Evolutionary conservation across 1,140 invertebrate genomes (phyloP), one percentile per base, ranked within the genome.

Genomic region (Plectus sambesii): DNA sequence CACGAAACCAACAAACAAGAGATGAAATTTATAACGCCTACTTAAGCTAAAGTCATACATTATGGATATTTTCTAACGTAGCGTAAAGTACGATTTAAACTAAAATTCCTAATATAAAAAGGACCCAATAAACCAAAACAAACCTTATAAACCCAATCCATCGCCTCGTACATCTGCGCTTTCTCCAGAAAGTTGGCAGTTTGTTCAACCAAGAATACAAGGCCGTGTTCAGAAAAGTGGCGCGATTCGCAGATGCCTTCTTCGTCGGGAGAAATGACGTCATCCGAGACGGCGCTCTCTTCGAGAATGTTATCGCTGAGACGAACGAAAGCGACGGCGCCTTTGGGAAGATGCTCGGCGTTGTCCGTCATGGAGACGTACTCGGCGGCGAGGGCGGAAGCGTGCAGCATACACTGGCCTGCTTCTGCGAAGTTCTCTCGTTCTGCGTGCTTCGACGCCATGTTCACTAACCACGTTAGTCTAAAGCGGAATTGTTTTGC

Each of bases 391-490:
- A 96, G 72, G 23, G 88, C 88, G 4, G 88, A 86, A 42, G 85
- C 86, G 68, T 96, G 90, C 15, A 94, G 80, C 55, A 88, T 75
- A 73, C 90, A 97, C 81, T 93, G 90, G 22, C 84, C 90, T 5
- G 89, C 88, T 73, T 96, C 90, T 2, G 85, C 84, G 65, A 92
- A 84, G 74, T 93, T 89, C 24, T 81, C 80, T 37, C 83, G 75
- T 75, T 84, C 83, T 63, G 79, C 79, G 62, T 93, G 88, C 60
- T 92, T 87, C 58, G 87, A 83, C 1, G 88, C 87, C 87, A 97
- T 96, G 66, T 89, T 94, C 42, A 87, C 86, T 4, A 97, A 73
- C 92, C 92, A 97, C 0, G 89, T 94, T 0, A 97, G 73, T 20
- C 63, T 68, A 36, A 51, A 62, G 27, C 33, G 24, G 5, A 22